These are phyloP conservation scores for Hypselothyrea guttata DNA, from an alignment of 2,888 invertebrate species.

Conservation along the genomic window DNA sequence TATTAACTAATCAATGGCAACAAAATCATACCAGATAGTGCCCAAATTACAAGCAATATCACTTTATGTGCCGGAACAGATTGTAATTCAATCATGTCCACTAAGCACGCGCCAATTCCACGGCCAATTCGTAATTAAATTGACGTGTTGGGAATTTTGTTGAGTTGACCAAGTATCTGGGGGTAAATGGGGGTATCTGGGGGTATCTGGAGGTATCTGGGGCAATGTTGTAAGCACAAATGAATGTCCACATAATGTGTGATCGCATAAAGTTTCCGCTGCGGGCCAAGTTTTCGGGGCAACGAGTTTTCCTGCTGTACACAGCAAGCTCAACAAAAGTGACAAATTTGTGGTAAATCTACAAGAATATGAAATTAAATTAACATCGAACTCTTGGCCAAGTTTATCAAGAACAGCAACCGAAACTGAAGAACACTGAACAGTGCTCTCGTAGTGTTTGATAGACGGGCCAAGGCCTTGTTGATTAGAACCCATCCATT, in stretches of 20 bases:
- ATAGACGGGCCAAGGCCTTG: constrained; percentile 32
- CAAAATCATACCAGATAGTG: background rate
- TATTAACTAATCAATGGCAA: background rate
- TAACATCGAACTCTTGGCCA: constrained; percentile 59
- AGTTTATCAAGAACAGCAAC: constrained; percentile 38
- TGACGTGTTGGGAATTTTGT: constrained; percentile 26
- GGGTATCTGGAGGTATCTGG: background rate
- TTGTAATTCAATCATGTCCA: constrained; percentile 3
- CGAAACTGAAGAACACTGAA: background rate
- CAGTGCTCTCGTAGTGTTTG: constrained; percentile 8
- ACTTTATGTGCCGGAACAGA: constrained; percentile 8
- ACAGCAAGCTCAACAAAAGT: constrained; percentile 55
- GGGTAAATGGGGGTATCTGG: background rate
- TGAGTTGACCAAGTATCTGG: background rate
- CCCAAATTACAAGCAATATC: background rate
- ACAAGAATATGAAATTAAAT: constrained; percentile 65
- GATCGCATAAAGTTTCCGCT: constrained; percentile 48
- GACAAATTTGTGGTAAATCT: constrained; percentile 62
- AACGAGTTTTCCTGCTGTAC: constrained; percentile 38
- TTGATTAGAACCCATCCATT: constrained; percentile 57
- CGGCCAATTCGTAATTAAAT: constrained; percentile 36
- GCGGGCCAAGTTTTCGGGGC: constrained; percentile 38
- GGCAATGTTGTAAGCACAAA: constrained; percentile 11
- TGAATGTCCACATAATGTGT: constrained; percentile 58
- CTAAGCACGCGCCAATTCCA: constrained; percentile 11